phyloP scores from a whole-genome alignment of 92 coral and sea anemone genomes.

The Palythoa grandiflora region DNA sequence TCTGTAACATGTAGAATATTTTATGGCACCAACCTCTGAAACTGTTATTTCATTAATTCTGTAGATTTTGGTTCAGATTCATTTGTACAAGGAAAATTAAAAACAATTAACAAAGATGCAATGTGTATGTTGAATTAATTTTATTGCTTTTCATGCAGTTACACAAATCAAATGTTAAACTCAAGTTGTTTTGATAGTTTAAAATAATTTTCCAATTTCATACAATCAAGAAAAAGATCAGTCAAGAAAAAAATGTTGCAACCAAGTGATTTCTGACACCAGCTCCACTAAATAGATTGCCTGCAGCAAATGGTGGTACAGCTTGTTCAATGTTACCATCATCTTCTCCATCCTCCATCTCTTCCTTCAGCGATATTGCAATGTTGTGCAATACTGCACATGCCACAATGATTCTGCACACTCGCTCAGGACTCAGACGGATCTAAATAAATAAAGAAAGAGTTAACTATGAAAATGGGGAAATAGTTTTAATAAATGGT shows the following conservation, averaged over 20 bases:
- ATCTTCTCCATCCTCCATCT: slow-evolving; percentile 54
- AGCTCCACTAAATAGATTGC: background rate
- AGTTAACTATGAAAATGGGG: background rate
- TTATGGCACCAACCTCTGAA: slow-evolving; percentile 7
- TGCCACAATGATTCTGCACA: slow-evolving; percentile 34
- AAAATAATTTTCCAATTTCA: slow-evolving; percentile 5
- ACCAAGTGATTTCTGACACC: slow-evolving; percentile 22
- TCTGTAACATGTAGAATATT: slow-evolving; percentile 24
- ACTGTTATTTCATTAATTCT: slow-evolving; percentile 9
- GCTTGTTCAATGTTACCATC: slow-evolving; percentile 15
- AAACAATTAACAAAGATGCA: background rate
- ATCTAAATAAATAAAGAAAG: slow-evolving; percentile 3
- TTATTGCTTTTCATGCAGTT: slow-evolving; percentile 15
- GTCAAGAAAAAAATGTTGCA: slow-evolving; percentile 21
- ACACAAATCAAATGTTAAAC: background rate
- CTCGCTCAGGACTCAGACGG: slow-evolving; percentile 17
- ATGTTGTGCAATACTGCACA: slow-evolving; percentile 55
- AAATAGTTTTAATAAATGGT: background rate
- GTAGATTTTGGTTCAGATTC: slow-evolving; percentile 1
- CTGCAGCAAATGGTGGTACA: slow-evolving; percentile 9
- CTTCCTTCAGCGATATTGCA: slow-evolving; percentile 30
- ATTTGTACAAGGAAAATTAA: slow-evolving; percentile 15
- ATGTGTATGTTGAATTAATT: slow-evolving; percentile 18
- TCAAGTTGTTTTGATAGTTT: background rate
- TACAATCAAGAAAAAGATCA: background rate